These are phyloP conservation scores for Tenthredo notha DNA, from an alignment of 2,888 invertebrate genomes.

Conservation along the genomic window DNA sequence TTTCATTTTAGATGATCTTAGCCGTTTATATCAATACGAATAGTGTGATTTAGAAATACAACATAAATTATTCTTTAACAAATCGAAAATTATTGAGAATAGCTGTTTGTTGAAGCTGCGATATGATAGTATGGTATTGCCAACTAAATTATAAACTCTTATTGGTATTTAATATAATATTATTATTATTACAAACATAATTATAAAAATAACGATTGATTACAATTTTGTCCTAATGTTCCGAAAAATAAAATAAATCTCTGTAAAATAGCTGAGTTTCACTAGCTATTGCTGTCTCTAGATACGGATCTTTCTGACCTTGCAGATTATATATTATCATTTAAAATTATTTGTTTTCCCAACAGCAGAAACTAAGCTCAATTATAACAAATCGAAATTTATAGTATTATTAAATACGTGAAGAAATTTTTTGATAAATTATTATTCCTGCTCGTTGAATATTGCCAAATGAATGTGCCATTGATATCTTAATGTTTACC, in stretches of 20 bases:
- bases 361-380: not conserved
- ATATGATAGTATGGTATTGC: conserved; percentile 60
- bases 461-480: conserved; percentile 45
- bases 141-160: conserved; percentile 71
- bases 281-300: conserved; percentile 39
- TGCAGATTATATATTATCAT: not conserved
- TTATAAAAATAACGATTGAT: conserved; percentile 71
- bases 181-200: conserved; percentile 60
- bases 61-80: not conserved
- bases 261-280: conserved; percentile 60
- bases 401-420: not conserved
- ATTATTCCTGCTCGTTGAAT: conserved; percentile 19
- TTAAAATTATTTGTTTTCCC: not conserved
- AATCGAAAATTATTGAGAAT: conserved; percentile 47
- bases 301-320: conserved; percentile 40
- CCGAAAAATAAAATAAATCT: conserved; percentile 73
- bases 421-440: not conserved
- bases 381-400: not conserved
- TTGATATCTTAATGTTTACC: not conserved
- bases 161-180: conserved; percentile 73
- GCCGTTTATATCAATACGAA: conserved; percentile 22
- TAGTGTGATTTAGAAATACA: not conserved
- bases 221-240: conserved; percentile 75
- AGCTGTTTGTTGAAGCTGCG: conserved; percentile 52
- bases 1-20: not conserved